These are phyloP conservation scores for Cyclophora punctaria DNA, from an alignment of 2,888 invertebrate genomes.

Conservation along the genomic window DNA sequence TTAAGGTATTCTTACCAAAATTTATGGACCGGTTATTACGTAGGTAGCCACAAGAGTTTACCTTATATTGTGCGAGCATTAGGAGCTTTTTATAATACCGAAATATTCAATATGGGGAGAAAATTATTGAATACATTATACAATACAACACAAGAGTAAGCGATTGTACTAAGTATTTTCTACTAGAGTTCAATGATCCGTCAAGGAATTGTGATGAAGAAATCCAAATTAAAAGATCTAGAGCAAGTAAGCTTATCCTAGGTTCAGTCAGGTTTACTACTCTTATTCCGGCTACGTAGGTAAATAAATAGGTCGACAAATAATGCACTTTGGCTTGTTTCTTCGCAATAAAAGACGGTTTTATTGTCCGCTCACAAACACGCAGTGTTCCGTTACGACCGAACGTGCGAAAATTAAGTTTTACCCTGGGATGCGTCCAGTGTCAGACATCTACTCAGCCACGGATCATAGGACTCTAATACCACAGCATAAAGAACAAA, in stretches of 20 bases:
- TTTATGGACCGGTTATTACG: neutral
- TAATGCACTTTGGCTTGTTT: conserved; percentile 29
- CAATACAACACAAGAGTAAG: too few relatives aligned
- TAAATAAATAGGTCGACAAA: conserved; percentile 22
- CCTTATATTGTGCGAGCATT: neutral
- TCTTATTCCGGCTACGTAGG: neutral
- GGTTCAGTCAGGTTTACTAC: conserved; percentile 7
- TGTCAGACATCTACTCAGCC: conserved; percentile 5
- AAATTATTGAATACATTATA: too few relatives aligned
- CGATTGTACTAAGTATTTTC: too few relatives aligned
- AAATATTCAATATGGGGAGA: neutral
- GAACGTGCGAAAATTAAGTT: conserved; percentile 41
- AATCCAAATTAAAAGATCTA: too few relatives aligned
- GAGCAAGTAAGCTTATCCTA: too few relatives aligned
- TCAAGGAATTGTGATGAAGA: too few relatives aligned
- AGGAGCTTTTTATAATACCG: neutral
- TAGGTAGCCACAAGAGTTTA: neutral
- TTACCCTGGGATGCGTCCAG: conserved; percentile 24
- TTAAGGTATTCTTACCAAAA: neutral
- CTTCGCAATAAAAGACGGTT: conserved; percentile 34
- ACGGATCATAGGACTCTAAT: conserved; percentile 12
- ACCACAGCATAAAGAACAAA: conserved; percentile 13
- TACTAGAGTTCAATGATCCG: too few relatives aligned
- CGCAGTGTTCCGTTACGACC: conserved; percentile 35
- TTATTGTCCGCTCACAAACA: conserved; percentile 40